phyloP scores from a whole-genome alignment of 2,797 vertebrate genomes.

The Tokudaia muenninki region DNA sequence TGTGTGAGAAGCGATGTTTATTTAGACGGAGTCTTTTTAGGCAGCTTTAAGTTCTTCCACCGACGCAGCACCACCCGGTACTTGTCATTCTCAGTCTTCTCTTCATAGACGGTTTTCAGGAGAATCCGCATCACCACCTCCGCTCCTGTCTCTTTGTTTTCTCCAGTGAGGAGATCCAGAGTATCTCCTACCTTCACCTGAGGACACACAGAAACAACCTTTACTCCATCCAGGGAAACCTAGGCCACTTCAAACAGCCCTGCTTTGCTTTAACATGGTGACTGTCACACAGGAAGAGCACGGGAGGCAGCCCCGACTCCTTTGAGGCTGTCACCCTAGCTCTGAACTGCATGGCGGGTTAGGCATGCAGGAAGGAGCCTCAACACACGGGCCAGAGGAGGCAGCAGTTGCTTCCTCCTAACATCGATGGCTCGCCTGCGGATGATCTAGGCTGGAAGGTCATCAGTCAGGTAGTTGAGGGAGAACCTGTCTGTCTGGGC shows the following conservation, averaged over 20 bases:
- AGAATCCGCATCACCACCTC: conserved; percentile 94
- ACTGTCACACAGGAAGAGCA: background rate
- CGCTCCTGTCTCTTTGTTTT: conserved; percentile 91
- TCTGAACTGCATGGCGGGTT: background rate
- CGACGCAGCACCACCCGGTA: conserved; percentile 92
- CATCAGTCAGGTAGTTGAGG: background rate
- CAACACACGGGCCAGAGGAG: background rate
- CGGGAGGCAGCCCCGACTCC: background rate
- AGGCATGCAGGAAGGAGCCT: background rate
- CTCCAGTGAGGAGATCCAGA: conserved; percentile 93
- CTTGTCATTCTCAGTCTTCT: conserved; percentile 91
- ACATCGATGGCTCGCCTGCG: background rate
- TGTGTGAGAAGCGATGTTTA: conserved; percentile 65
- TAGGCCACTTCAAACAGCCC: background rate
- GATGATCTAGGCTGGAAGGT: background rate
- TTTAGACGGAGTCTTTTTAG: conserved; percentile 89
- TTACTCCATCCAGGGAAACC: background rate
- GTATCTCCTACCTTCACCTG: conserved; percentile 96
- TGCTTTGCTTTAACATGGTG: background rate
- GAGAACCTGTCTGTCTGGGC: background rate
- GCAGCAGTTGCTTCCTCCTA: background rate
- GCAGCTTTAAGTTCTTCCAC: conserved; percentile 93
- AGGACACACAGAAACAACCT: conserved; percentile 56
- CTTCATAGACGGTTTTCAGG: conserved; percentile 89
- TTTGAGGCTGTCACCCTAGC: background rate